Evolutionary conservation across 2,888 invertebrate species (phyloP), one percentile per base, ranked within the genome.

Genomic region (Conomelus anceps): DNA sequence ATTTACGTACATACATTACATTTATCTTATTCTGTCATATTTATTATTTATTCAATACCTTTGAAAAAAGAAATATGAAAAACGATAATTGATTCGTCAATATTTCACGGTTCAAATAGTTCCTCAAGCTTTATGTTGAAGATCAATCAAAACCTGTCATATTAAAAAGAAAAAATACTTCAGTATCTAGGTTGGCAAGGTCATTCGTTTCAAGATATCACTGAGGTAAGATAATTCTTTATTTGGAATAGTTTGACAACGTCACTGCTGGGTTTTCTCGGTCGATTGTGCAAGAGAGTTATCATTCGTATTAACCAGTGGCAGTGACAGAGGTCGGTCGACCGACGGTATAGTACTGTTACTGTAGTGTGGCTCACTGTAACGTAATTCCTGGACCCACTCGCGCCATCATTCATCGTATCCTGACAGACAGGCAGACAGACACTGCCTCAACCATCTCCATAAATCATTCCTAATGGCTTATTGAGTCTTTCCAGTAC

Each of bases 391-490:
- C 34, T 34, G 63, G n/a, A n/a, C n/a, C n/a, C 63, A 34, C 34
- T 34, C n/a, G 63, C 63, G 63, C 63, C n/a, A 63, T 63, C 63
- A 63, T 63, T 63, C 63, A 63, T 63, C 63, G n/a, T n/a, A 63
- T 63, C n/a, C 63, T 63, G 63, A 63, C 63, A 63, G 63, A 63
- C 63, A 63, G 63, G 63, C 63, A 63, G 63, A 63, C 63, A 63
- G 63, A 63, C n/a, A 63, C 63, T 63, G 63, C n/a, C 63, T 63
- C 63, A 63, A 63, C 63, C 63, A n/a, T 63, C 85, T 85, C 24
- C 85, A 85, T 85, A 85, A 85, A 85, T 85, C 85, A 85, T 85
- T 85, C 85, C 85, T 85, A 85, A 85, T 85, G 85, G 85, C 24
- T 85, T 85, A 85, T 85, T 85, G 85, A 85, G 85, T 23, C 85